Evolutionary conservation across 2,888 invertebrate species (phyloP).

Genomic region (Agrochola macilenta): DNA sequence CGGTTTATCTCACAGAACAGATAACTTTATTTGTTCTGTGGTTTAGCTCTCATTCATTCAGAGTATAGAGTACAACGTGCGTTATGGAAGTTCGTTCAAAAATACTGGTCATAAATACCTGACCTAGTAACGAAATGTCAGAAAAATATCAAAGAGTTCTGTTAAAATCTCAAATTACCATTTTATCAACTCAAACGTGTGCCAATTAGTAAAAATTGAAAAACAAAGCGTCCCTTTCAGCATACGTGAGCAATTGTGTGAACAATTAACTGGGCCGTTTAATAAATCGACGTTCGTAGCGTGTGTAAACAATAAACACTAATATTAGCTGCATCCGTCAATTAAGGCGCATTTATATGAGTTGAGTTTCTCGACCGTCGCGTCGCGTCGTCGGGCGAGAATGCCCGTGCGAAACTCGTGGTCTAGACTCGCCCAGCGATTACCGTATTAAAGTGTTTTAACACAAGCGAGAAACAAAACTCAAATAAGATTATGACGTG

Average conservation of each 20-base stretch:
- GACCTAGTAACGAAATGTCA: background rate
- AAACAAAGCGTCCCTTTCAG: background rate
- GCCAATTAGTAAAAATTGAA: conserved; percentile 11
- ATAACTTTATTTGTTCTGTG: too few species aligned
- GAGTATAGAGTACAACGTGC: background rate
- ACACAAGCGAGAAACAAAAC: background rate
- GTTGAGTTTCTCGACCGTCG: background rate
- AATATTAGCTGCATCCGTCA: conserved; percentile 21
- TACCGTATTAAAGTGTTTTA: background rate
- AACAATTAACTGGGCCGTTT: conserved; percentile 12
- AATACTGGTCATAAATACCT: background rate
- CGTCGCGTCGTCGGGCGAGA: too few species aligned
- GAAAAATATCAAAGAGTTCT: background rate
- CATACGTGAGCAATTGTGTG: conserved; percentile 1
- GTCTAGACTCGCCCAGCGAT: background rate
- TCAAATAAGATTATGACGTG: too few species aligned
- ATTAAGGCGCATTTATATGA: background rate
- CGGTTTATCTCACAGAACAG: too few species aligned
- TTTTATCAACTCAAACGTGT: background rate
- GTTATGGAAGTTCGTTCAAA: background rate
- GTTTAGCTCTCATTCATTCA: background rate
- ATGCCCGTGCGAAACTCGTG: background rate
- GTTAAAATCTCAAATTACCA: background rate
- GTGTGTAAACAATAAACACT: background rate
- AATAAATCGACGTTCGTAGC: background rate